Base-by-base conservation (phyloP, 2,888 invertebrate genomes). In the Polyommatus icarus region DNA sequence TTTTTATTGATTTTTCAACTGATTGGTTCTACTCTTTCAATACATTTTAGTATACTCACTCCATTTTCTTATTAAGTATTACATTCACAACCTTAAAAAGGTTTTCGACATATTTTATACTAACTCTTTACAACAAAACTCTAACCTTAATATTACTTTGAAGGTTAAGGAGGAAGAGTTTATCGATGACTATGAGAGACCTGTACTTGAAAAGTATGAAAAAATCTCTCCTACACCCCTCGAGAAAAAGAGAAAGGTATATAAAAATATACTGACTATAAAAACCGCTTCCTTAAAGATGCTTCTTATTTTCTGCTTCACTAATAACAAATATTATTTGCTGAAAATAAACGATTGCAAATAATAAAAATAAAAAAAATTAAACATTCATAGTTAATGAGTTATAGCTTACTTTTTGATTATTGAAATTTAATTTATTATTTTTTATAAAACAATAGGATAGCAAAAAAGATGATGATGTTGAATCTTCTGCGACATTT, bases 141-240 rank as follows among this genome's bases (percentile, higher is more conserved):
- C 36, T 77, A 77, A 77, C 46, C 72, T 36, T 24, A 73, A 61
- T 77, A 24, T 61, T 77, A 77, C 83, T 86, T 87, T 86, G 83
- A 91, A 94, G 93, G 93, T 92, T 81, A 89, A 84, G 80, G 91
- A 89, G 82, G 91, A 90, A 84, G 94, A 94, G 83, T 93, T 94
- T 86, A 84, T 94, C 85, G 96, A 96, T 78, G 97, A 97, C 91
- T 97, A 97, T 87, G 97, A 97, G 84, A 95, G 97, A 82, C 96
- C 97, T 0, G 96, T 95, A 78, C 94, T 97, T 79, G 97, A 97
- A 86, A 96, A 95, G 91, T 96, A 96, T 84, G 96, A 96, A 87
- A 95, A 95, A 88, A 89, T 94, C 75, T 88, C 94, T 83, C 94
- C 94, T 57, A 94, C 94, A 84, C 94, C 94, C 50, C 83, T 85